Evolutionary conservation across 2,797 vertebrate species (phyloP).

Genomic region (Orientallactaga sibirica): DNA sequence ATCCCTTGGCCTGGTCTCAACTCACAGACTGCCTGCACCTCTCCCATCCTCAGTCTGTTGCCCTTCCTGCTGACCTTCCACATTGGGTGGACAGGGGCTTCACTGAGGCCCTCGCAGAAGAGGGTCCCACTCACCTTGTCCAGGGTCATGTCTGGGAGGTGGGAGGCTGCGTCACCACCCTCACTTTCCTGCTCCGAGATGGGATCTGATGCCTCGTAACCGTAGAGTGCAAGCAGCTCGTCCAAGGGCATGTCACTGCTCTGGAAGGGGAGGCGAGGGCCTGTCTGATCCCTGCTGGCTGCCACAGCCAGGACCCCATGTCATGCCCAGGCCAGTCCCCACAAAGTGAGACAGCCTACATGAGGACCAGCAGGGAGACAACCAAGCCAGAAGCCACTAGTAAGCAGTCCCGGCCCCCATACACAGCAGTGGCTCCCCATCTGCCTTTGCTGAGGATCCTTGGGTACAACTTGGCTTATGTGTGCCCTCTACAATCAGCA

Average conservation of each 20-base stretch:
- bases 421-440: no score
- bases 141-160: slow-evolving; percentile 93
- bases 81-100: no score
- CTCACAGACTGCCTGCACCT: not conserved
- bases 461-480: no score
- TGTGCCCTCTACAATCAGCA: no score
- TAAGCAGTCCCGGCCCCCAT: not conserved
- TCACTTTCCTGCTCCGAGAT: slow-evolving; percentile 92
- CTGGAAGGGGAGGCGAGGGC: slow-evolving; percentile 84
- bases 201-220: slow-evolving; percentile 93
- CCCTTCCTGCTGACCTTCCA: not conserved
- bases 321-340: not conserved
- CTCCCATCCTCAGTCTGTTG: not conserved
- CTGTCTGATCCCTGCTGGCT: not conserved
- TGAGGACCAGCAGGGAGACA: not conserved
- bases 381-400: not conserved
- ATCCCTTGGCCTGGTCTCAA: not conserved
- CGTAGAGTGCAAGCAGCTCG: slow-evolving; percentile 95
- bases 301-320: not conserved
- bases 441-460: no score
- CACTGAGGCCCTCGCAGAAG: not conserved
- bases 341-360: not conserved
- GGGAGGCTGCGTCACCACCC: slow-evolving; percentile 88
- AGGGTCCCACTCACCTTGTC: slow-evolving; percentile 91
- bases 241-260: slow-evolving; percentile 95